A percentile compares a stretch with the other conserved stretches of the same genome.
Conservation (phyloP, 2,888 invertebrate genomes). For the Pseudococcus longispinus region DNA sequence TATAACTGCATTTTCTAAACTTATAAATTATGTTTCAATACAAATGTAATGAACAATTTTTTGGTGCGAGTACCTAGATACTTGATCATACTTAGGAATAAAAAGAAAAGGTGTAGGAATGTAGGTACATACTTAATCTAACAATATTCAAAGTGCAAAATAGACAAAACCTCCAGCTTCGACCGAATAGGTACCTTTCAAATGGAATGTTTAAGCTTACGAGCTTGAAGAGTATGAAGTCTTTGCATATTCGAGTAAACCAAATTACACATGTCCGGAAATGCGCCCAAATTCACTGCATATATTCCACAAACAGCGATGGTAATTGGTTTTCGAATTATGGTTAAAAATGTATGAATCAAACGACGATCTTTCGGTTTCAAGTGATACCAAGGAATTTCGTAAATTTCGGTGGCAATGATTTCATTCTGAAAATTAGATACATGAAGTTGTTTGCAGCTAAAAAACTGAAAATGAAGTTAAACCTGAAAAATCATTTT, state of each 20-base stretch:
- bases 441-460: too few species aligned
- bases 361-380: not conserved
- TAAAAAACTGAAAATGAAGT: not conserved
- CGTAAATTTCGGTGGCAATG: not conserved
- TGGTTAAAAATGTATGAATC: not conserved
- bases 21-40: too few species aligned
- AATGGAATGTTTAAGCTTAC: not conserved
- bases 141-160: too few species aligned
- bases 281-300: not conserved
- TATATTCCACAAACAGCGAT: not conserved
- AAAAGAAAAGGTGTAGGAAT: too few species aligned
- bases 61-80: too few species aligned
- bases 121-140: too few species aligned
- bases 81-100: too few species aligned
- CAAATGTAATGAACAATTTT: too few species aligned
- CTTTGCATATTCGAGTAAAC: not conserved
- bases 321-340: not conserved
- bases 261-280: not conserved
- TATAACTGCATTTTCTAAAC: too few species aligned
- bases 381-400: not conserved
- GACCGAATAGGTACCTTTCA: too few species aligned
- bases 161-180: too few species aligned
- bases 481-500: too few species aligned
- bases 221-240: not conserved
- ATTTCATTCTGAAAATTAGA: not conserved